Evolutionary conservation across 2,888 invertebrate species (phyloP).

Genomic region (Callyntrura sp.): DNA sequence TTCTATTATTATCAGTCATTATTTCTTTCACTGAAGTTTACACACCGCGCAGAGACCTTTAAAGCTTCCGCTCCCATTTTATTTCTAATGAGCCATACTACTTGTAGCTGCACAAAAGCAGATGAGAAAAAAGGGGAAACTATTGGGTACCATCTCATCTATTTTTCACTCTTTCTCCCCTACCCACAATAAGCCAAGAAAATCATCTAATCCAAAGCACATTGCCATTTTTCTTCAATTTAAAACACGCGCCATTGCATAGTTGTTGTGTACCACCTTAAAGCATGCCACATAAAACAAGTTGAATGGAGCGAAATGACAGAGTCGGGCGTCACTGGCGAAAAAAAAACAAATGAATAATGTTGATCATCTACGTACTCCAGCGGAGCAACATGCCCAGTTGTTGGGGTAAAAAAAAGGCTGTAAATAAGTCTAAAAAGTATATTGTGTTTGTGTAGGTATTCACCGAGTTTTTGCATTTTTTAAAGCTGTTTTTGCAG

Average conservation of each 20-base stretch:
- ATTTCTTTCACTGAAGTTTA: too few species aligned
- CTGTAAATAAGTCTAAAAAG: too few species aligned
- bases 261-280: neutral
- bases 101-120: too few species aligned
- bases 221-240: constrained; percentile 20
- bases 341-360: constrained; percentile 27
- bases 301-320: neutral
- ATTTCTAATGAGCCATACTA: too few species aligned
- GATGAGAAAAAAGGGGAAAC: neutral
- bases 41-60: too few species aligned
- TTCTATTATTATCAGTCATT: too few species aligned
- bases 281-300: neutral
- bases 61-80: too few species aligned
- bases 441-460: too few species aligned
- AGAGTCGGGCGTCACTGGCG: neutral
- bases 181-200: neutral
- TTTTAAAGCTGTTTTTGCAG: constrained; percentile 9
- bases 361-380: neutral
- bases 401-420: too few species aligned
- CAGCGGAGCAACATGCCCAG: neutral
- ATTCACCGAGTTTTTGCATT: neutral
- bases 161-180: neutral
- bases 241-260: constrained; percentile 30
- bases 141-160: neutral
- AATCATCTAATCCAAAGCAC: constrained; percentile 25